Evolutionary conservation across 1,140 invertebrate species (phyloP).

Genomic region (Bilobella aurantiaca): DNA sequence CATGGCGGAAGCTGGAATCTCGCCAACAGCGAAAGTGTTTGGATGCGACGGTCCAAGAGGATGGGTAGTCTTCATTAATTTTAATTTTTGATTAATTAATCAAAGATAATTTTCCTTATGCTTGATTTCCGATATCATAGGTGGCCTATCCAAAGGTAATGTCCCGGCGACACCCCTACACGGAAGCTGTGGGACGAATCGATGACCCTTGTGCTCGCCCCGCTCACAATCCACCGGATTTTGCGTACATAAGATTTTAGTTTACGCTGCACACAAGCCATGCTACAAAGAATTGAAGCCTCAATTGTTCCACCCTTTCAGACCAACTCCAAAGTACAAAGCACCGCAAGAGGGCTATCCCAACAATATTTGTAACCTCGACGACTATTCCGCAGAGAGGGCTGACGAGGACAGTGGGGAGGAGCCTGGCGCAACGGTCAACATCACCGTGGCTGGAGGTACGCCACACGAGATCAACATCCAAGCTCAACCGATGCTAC

Average conservation of each 20-base stretch:
- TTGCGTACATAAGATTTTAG: constrained; percentile 13
- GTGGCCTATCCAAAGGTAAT: constrained; percentile 29
- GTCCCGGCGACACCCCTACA: constrained; percentile 24
- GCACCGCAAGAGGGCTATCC: constrained; percentile 31
- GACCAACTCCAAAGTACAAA: constrained; percentile 25
- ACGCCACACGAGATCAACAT: constrained; percentile 19
- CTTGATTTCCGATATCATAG: too few species aligned
- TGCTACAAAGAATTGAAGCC: too few species aligned
- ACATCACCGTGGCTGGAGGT: constrained; percentile 15
- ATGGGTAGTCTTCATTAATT: too few species aligned
- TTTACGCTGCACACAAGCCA: too few species aligned
- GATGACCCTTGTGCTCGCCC: constrained; percentile 33
- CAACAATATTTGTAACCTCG: constrained; percentile 24
- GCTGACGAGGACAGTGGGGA: constrained; percentile 13
- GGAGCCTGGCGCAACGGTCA: constrained; percentile 9
- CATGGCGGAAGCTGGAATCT: constrained; percentile 13
- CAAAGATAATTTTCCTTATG: too few species aligned
- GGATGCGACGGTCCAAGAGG: background rate
- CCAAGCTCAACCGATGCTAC: background rate
- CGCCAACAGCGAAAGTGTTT: constrained; percentile 5
- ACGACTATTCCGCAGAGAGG: constrained; percentile 18
- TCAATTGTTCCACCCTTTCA: too few species aligned
- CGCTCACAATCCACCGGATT: constrained; percentile 19
- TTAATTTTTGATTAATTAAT: too few species aligned
- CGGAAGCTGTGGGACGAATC: constrained; percentile 25